These are phyloP conservation scores for Dipus sagitta DNA, from an alignment of 2,797 vertebrate species.

Conservation along the genomic window DNA sequence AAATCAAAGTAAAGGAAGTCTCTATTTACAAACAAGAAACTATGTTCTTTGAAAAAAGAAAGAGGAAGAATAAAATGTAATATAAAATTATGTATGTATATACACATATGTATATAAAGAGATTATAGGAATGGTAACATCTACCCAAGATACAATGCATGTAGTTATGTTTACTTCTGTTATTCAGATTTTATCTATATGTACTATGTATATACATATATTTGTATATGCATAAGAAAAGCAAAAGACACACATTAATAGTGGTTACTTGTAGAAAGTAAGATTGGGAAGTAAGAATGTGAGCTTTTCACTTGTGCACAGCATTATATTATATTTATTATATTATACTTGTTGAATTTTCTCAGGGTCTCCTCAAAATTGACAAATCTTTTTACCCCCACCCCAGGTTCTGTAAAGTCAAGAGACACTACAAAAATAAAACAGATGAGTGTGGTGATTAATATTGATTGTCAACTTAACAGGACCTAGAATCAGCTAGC, in stretches of 20 bases:
- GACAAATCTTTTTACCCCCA: background rate
- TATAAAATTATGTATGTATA: background rate
- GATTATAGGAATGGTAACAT: constrained; percentile 13
- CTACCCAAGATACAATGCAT: background rate
- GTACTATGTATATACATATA: background rate
- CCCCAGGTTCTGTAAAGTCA: background rate
- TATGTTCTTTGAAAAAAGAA: background rate
- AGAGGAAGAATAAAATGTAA: constrained; percentile 9
- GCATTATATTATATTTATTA: no score
- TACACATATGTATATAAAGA: background rate
- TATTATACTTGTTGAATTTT: constrained; percentile 34
- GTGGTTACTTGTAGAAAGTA: background rate
- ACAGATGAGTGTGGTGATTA: background rate
- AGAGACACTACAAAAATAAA: constrained; percentile 36
- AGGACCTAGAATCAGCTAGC: no score
- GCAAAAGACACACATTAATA: background rate
- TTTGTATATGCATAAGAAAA: background rate
- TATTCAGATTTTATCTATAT: background rate
- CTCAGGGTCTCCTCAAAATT: background rate
- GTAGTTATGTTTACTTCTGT: background rate
- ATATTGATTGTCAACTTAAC: no score
- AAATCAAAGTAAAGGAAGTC: background rate
- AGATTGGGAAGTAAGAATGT: background rate
- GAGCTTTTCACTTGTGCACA: constrained; percentile 4
- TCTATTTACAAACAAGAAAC: constrained; percentile 19